Evolutionary conservation across 1,140 invertebrate genomes (phyloP), one percentile per base, ranked within the genome.

Genomic region (Sinella curviseta): DNA sequence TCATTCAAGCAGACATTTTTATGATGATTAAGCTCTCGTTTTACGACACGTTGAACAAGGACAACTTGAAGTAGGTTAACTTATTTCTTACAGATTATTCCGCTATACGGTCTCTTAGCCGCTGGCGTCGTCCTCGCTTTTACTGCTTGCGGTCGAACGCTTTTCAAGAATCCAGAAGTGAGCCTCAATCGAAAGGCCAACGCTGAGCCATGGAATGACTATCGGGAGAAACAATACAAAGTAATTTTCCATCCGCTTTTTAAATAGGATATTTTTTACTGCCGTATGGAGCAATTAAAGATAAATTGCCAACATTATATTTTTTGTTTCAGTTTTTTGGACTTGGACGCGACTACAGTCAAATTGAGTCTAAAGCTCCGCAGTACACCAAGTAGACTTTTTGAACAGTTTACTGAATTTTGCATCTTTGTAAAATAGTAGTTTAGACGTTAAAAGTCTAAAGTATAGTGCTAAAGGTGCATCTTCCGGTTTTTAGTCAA

Each of bases 201-300:
- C 84, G 90, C 91, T 2, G 92, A 94, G 84, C 93, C 94, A 1
- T 94, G 93, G 91, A 88, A 95, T 83, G 90, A 91, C 78, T 95
- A 93, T 85, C 88, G 89, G 76, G 87, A 90, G 67, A 95, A 94
- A 85, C 91, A 93, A 84, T 94, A 95, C 85, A 95, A 95, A 90
- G 94, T 94, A 88, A 8, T 48, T 20, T 20, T n/a, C n/a, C n/a
- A n/a, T n/a, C n/a, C n/a, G n/a, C n/a, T n/a, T n/a, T n/a, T n/a
- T n/a, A n/a, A n/a, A n/a, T n/a, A n/a, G n/a, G n/a, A n/a, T n/a
- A n/a, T n/a, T n/a, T n/a, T n/a, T n/a, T n/a, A n/a, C n/a, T n/a
- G n/a, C n/a, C n/a, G n/a, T n/a, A n/a, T n/a, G n/a, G n/a, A n/a
- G n/a, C n/a, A n/a, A n/a, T n/a, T n/a, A n/a, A n/a, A n/a, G n/a